Evolutionary conservation across 1,140 invertebrate species (phyloP).

Genomic region (Diplogasteroides magnus): DNA sequence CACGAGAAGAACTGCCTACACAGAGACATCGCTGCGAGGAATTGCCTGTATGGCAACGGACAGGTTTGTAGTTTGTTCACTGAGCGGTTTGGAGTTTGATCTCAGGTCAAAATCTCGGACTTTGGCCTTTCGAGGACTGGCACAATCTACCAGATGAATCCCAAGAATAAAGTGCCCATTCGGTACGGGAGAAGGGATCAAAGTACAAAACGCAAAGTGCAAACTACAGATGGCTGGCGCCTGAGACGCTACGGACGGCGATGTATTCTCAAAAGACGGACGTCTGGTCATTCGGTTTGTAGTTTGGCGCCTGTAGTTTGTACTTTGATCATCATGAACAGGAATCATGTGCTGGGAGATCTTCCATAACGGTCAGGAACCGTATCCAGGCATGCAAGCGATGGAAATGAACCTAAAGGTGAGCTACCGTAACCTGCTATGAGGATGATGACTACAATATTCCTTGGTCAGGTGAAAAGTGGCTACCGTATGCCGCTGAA

Average conservation of each 20-base stretch:
- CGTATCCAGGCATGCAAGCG: constrained; percentile 34
- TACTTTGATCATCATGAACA: too few relatives aligned
- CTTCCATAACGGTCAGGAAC: constrained; percentile 29
- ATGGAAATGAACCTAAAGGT: constrained; percentile 28
- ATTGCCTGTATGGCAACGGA: constrained; percentile 32
- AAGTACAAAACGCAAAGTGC: constrained; percentile 24
- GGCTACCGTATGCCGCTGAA: constrained; percentile 24
- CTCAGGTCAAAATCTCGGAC: constrained; percentile 36
- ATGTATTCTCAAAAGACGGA: constrained; percentile 34
- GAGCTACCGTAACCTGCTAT: background rate
- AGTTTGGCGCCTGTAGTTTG: too few relatives aligned
- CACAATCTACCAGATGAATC: constrained; percentile 32
- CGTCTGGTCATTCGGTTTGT: constrained; percentile 26
- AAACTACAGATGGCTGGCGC: constrained; percentile 35
- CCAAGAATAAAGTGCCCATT: constrained; percentile 28
- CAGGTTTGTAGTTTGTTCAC: constrained; percentile 10
- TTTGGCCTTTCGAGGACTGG: constrained; percentile 34
- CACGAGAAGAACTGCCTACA: constrained; percentile 38
- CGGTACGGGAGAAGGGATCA: constrained; percentile 19
- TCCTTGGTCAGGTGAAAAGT: background rate
- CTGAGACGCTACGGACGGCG: constrained; percentile 23
- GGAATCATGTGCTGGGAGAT: constrained; percentile 40
- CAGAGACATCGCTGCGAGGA: constrained; percentile 41
- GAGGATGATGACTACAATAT: background rate
- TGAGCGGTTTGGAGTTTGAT: background rate